Evolutionary conservation across 2,797 vertebrate genomes (phyloP).

Genomic region (Ibycter americanus): DNA sequence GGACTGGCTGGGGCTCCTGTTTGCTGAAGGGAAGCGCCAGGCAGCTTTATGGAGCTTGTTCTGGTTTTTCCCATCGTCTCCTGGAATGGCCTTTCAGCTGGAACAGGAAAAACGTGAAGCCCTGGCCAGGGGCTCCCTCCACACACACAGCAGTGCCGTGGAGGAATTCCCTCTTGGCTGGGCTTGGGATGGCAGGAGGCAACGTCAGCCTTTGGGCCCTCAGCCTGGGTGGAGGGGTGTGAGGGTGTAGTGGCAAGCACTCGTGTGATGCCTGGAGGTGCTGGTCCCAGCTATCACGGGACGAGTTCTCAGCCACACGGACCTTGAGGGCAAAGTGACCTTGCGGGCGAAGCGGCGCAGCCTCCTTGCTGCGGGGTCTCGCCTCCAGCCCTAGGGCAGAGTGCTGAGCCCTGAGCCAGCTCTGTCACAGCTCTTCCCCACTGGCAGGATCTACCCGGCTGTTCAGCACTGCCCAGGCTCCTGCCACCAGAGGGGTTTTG

Average conservation of each 20-base stretch:
- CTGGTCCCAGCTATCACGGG: not conserved
- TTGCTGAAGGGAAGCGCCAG: constrained; percentile 19
- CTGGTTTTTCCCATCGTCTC: not conserved
- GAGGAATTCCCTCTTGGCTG: constrained; percentile 1
- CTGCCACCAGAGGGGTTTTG: not conserved
- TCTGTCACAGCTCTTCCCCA: not conserved
- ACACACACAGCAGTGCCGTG: not conserved
- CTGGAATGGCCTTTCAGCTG: not conserved
- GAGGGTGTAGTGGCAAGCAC: not conserved
- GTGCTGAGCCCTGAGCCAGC: not conserved
- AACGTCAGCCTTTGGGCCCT: not conserved
- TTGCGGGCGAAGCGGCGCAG: not conserved
- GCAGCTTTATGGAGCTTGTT: constrained; percentile 27
- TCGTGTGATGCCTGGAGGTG: not conserved
- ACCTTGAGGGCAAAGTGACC: too few relatives aligned
- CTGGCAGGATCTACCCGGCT: not conserved
- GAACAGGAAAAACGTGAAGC: not conserved
- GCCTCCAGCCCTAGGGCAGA: fast-evolving
- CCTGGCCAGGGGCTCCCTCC: not conserved
- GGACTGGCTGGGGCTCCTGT: constrained; percentile 9
- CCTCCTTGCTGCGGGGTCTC: fast-evolving
- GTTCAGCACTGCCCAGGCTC: fast-evolving
- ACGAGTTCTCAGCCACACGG: not conserved
- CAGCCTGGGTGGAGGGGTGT: not conserved
- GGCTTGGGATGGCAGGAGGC: not conserved